phyloP scores from a whole-genome alignment of 2,888 invertebrate species.

The Chalcosyrphus nemorum region DNA sequence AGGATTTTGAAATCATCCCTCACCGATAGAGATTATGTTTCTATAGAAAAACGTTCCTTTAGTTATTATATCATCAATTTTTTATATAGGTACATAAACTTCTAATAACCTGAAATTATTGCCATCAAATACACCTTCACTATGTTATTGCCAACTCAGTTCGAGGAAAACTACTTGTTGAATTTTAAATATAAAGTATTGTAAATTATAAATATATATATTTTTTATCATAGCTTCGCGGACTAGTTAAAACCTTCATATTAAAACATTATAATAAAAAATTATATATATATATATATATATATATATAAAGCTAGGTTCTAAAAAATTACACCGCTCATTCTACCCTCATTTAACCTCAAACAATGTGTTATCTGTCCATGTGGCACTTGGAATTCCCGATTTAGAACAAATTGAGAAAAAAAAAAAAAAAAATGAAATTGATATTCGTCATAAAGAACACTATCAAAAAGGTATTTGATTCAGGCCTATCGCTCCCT shows the following conservation, averaged over 20 bases:
- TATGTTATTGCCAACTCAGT: background rate
- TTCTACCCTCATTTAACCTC: slow-evolving; percentile 23
- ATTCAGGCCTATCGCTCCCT: too few relatives aligned
- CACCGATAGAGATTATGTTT: too few relatives aligned
- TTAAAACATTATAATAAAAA: too few relatives aligned
- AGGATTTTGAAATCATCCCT: too few relatives aligned
- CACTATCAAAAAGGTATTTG: background rate
- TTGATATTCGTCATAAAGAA: background rate
- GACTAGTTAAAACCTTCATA: background rate
- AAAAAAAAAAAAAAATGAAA: background rate
- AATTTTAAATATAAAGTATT: background rate
- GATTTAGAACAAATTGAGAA: background rate
- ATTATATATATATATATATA: too few relatives aligned
- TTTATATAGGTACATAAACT: too few relatives aligned
- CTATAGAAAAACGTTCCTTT: too few relatives aligned
- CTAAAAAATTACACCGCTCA: too few relatives aligned
- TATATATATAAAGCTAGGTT: too few relatives aligned
- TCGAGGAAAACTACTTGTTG: slow-evolving; percentile 24
- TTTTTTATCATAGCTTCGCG: background rate
- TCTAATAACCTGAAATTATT: too few relatives aligned
- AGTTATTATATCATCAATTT: too few relatives aligned
- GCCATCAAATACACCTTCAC: background rate
- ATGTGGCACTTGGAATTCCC: slow-evolving; percentile 26
- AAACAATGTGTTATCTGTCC: slow-evolving; percentile 4
- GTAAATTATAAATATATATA: background rate